These are phyloP conservation scores for Sorex fumeus DNA, from an alignment of 2,113 vertebrate species.

Conservation along the genomic window DNA sequence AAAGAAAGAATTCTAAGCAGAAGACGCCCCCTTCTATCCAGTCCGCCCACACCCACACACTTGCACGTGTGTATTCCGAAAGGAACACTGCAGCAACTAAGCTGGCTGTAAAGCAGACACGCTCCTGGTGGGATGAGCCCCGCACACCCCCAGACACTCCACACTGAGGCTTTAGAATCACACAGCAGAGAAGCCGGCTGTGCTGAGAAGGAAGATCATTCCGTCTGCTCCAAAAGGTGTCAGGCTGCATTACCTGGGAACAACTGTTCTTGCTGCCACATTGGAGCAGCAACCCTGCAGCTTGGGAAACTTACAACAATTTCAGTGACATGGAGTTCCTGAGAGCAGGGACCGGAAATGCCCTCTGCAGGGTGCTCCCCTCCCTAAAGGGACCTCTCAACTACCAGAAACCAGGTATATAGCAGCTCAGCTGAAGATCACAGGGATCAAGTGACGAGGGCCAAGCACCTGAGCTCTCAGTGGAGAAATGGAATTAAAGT, in stretches of 20 bases:
- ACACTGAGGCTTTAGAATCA: background rate
- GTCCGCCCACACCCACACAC: background rate
- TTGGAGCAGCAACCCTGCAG: background rate
- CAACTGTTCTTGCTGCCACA: background rate
- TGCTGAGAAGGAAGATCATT: background rate
- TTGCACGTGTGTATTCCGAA: background rate
- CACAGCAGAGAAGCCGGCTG: background rate
- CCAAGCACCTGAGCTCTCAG: too few species aligned
- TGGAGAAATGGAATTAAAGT: too few species aligned
- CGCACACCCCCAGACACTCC: background rate
- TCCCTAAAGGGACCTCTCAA: background rate
- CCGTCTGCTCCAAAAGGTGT: background rate
- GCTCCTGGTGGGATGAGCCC: background rate
- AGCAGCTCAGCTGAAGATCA: background rate
- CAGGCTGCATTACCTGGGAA: background rate
- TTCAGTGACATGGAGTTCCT: background rate
- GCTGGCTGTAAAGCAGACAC: background rate
- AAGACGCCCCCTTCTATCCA: background rate
- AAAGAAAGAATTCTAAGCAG: background rate
- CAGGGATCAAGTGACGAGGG: too few species aligned
- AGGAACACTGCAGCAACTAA: background rate
- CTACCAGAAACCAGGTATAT: background rate
- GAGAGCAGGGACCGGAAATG: background rate
- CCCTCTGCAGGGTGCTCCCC: rapidly evolving
- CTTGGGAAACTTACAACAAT: background rate